Conservation (phyloP, 2,888 invertebrate species). For the Hirtodrosophila histrioides region DNA sequence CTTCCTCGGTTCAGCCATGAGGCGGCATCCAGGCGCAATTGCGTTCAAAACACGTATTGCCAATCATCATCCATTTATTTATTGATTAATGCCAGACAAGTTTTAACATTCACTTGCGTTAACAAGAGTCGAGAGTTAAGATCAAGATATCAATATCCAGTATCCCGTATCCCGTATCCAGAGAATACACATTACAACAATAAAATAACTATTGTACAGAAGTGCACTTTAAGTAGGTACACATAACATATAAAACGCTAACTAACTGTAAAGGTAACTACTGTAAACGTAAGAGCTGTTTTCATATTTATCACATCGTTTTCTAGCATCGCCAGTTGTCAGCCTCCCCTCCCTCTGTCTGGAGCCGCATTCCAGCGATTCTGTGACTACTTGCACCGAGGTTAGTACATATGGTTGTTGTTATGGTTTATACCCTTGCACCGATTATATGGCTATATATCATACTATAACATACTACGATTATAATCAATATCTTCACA, state of each 20-base stretch:
- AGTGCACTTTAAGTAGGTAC: conserved; percentile 37
- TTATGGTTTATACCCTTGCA: conserved; percentile 31
- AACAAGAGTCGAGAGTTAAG: conserved; percentile 10
- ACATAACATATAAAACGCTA: conserved; percentile 57
- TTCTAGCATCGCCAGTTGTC: conserved; percentile 5
- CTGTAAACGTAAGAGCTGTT: conserved; percentile 19
- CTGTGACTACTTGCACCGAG: conserved; percentile 71
- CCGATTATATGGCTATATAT: background rate
- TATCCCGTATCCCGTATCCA: conserved; percentile 23
- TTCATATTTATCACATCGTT: conserved; percentile 42
- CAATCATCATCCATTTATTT: conserved; percentile 36
- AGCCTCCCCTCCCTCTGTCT: conserved; percentile 2
- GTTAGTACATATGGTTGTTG: conserved; percentile 49
- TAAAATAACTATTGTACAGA: conserved; percentile 46
- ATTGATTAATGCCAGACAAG: conserved; percentile 33
- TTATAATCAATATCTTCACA: too few relatives aligned
- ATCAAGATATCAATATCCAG: conserved; percentile 9
- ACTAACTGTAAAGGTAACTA: conserved; percentile 55
- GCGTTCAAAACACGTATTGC: conserved; percentile 32
- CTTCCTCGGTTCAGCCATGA: conserved; percentile 71
- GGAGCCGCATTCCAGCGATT: conserved; percentile 20
- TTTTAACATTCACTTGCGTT: conserved; percentile 29
- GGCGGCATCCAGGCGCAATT: conserved; percentile 49
- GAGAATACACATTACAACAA: conserved; percentile 27
- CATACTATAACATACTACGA: too few relatives aligned